Conservation (phyloP, 2,888 invertebrate species). For the Allacma fusca region DNA sequence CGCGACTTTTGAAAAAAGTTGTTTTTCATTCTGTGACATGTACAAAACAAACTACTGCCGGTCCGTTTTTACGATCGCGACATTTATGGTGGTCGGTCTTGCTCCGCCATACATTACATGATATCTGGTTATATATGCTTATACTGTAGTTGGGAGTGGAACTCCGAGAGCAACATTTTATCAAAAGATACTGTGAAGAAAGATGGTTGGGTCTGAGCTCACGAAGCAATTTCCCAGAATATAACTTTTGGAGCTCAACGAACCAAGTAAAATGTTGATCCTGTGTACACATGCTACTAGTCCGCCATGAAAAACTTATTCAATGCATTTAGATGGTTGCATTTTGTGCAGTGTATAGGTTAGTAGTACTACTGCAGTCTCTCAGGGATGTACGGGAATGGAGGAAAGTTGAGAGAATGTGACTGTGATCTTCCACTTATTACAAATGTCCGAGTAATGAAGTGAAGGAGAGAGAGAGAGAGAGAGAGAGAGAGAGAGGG, state of each 20-base stretch:
- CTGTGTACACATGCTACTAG: neutral
- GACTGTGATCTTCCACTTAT: neutral
- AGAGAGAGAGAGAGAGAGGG: conserved; percentile 13
- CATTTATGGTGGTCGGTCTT: neutral
- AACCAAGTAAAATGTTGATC: conserved; percentile 19
- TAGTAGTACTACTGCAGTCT: conserved; percentile 10
- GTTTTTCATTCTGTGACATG: conserved; percentile 7
- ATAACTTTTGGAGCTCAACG: neutral
- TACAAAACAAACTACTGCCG: conserved; percentile 12
- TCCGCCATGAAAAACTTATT: conserved; percentile 22
- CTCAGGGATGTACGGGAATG: neutral
- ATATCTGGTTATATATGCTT: neutral
- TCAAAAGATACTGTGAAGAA: neutral
- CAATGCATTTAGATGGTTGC: conserved; percentile 44
- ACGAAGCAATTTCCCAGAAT: conserved; percentile 13
- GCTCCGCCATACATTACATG: neutral
- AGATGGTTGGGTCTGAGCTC: neutral
- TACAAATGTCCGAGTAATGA: neutral
- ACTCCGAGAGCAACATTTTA: neutral
- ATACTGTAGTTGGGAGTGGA: neutral
- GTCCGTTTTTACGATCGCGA: conserved; percentile 11
- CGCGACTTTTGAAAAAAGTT: neutral
- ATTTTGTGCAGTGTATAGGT: conserved; percentile 23
- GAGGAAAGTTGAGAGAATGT: too few species aligned
- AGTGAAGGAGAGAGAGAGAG: conserved; percentile 10